A percentile compares a stretch with the other conserved stretches of the same genome.
Conservation (phyloP, 2,888 invertebrate genomes). For the Nomada hirtipes region DNA sequence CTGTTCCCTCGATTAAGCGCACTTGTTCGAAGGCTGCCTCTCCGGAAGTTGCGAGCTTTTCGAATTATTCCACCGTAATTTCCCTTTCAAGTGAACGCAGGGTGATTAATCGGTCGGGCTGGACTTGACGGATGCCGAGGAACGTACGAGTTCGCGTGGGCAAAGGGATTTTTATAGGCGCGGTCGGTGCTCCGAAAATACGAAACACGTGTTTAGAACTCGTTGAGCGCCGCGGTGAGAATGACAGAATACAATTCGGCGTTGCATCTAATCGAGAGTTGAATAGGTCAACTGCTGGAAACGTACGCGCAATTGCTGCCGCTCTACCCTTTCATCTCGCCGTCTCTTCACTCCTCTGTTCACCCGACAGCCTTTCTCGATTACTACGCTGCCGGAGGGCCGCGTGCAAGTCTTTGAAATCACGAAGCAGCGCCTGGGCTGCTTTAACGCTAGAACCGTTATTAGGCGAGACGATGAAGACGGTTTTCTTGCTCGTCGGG, state of each 20-base stretch:
- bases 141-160: background rate
- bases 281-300: constrained; percentile 70
- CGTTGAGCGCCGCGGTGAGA: constrained; percentile 5
- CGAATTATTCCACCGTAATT: constrained; percentile 21
- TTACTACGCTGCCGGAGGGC: constrained; percentile 33
- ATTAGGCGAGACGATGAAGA: constrained; percentile 66
- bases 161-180: background rate
- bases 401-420: constrained; percentile 63
- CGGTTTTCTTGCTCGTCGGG: constrained; percentile 59
- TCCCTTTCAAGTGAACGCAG: background rate
- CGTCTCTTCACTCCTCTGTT: constrained; percentile 51
- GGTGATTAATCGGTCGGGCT: background rate
- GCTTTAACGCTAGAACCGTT: constrained; percentile 66
- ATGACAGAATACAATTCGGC: constrained; percentile 57
- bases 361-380: constrained; percentile 58
- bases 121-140: no score
- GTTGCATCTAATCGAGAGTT: constrained; percentile 63
- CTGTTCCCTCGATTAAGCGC: constrained; percentile 46
- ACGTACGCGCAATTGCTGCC: constrained; percentile 67
- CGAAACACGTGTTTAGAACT: constrained; percentile 9
- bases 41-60: constrained; percentile 1
- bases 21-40: constrained; percentile 23
- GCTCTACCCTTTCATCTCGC: constrained; percentile 69
- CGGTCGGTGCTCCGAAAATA: background rate
- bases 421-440: constrained; percentile 51